Evolutionary conservation across 1,140 invertebrate species (phyloP).

Genomic region (Lerema accius): DNA sequence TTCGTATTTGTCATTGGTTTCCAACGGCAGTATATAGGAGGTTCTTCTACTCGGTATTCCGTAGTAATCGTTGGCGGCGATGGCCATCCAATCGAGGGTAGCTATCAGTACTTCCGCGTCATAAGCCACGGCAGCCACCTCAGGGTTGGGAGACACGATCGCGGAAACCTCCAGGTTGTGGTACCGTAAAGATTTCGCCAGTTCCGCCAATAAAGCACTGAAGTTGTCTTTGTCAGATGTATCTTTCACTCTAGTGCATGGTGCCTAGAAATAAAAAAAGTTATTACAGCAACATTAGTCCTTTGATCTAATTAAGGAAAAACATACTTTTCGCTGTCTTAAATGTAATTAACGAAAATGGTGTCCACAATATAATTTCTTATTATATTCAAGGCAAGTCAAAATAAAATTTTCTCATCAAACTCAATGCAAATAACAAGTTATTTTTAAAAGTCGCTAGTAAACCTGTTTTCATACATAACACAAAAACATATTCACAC

Average conservation of each 20-base stretch:
- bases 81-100: slow-evolving; percentile 91
- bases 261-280: slow-evolving; percentile 48
- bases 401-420: too few species aligned
- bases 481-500: background rate
- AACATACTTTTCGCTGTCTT: too few species aligned
- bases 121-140: slow-evolving; percentile 91
- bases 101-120: slow-evolving; percentile 87
- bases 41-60: slow-evolving; percentile 93
- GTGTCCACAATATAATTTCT: too few species aligned
- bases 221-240: slow-evolving; percentile 90
- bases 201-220: slow-evolving; percentile 86
- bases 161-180: slow-evolving; percentile 89
- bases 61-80: slow-evolving; percentile 95
- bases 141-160: slow-evolving; percentile 92
- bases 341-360: too few species aligned
- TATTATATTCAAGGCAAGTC: too few species aligned
- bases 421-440: too few species aligned
- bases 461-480: too few species aligned
- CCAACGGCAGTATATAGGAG: slow-evolving; percentile 92
- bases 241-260: slow-evolving; percentile 44
- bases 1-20: slow-evolving; percentile 53
- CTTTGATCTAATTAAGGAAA: too few species aligned
- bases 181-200: slow-evolving; percentile 87
- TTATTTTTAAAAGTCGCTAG: too few species aligned
- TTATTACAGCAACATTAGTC: slow-evolving; percentile 18